Evolutionary conservation across 2,113 vertebrate species (phyloP).

Genomic region (Ascaphus truei): DNA sequence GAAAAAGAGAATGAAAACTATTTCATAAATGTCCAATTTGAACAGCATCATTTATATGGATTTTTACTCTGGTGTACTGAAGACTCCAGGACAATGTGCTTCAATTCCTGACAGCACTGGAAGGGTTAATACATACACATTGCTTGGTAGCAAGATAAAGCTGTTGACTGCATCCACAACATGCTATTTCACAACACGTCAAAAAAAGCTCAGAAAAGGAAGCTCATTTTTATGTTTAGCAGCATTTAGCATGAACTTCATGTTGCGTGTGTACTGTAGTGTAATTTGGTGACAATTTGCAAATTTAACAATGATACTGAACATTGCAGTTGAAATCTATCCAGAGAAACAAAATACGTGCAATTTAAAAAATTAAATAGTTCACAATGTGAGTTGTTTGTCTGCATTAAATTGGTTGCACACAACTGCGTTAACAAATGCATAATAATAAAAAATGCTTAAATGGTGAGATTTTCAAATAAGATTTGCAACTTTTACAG

Average conservation of each 20-base stretch:
- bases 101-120: background rate
- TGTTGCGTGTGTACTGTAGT: slow-evolving; percentile 54
- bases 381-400: slow-evolving; percentile 51
- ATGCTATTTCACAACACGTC: slow-evolving; percentile 70
- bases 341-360: slow-evolving; percentile 55
- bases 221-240: slow-evolving; percentile 67
- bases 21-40: slow-evolving; percentile 48
- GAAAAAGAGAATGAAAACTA: slow-evolving; percentile 36
- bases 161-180: slow-evolving; percentile 70
- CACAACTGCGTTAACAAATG: slow-evolving; percentile 48
- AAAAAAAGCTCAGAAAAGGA: slow-evolving; percentile 64
- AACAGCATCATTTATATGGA: slow-evolving; percentile 46
- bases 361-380: slow-evolving; percentile 47
- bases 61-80: slow-evolving; percentile 47
- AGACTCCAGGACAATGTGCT: slow-evolving; percentile 28
- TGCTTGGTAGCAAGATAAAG: slow-evolving; percentile 61
- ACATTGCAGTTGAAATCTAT: slow-evolving; percentile 55
- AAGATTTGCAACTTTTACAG: slow-evolving; percentile 46
- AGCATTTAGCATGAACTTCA: slow-evolving; percentile 70
- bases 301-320: slow-evolving; percentile 54
- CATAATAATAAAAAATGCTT: slow-evolving; percentile 59
- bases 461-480: slow-evolving; percentile 47
- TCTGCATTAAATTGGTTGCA: slow-evolving; percentile 36
- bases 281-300: slow-evolving; percentile 63
- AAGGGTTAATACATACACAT: slow-evolving; percentile 20